These are phyloP conservation scores for Amblyopsis rosae DNA, from an alignment of 2,113 vertebrate species.

Conservation along the genomic window DNA sequence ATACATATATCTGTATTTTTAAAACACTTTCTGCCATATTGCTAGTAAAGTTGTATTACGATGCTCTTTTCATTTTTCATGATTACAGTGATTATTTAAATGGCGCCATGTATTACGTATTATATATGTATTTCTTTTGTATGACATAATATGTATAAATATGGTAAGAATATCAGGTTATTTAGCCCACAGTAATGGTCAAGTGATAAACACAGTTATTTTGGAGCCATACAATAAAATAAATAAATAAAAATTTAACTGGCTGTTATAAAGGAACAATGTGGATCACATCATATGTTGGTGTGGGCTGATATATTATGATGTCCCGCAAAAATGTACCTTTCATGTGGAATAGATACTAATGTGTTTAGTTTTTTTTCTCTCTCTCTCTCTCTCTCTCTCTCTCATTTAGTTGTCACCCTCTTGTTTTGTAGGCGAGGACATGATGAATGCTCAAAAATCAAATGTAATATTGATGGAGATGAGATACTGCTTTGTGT, in stretches of 20 bases:
- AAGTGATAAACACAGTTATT: conserved; percentile 31
- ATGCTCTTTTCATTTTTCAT: conserved; percentile 61
- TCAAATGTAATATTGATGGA: conserved; percentile 57
- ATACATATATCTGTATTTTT: conserved; percentile 55
- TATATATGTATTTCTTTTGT: conserved; percentile 72
- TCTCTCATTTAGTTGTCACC: conserved; percentile 50
- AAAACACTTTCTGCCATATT: conserved; percentile 61
- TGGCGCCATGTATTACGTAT: conserved; percentile 56
- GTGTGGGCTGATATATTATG: conserved; percentile 63
- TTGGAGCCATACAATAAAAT: conserved; percentile 31
- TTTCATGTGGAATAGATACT: conserved; percentile 54
- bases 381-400: conserved; percentile 15
- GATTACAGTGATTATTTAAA: conserved; percentile 70
- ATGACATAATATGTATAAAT: conserved; percentile 61
- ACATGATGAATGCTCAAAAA: conserved; percentile 71
- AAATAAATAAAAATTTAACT: conserved; percentile 40
- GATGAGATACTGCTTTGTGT: conserved; percentile 9
- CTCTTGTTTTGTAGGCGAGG: conserved; percentile 70
- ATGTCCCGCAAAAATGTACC: conserved; percentile 46
- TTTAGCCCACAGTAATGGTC: conserved; percentile 7
- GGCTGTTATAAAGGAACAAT: conserved; percentile 47
- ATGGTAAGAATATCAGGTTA: conserved; percentile 56
- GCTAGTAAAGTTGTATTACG: conserved; percentile 62
- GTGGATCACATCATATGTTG: conserved; percentile 51
- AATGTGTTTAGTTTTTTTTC: conserved; percentile 9